Evolutionary conservation across 1,140 invertebrate species (phyloP), one percentile per base, ranked within the genome.

Genomic region (Chelonus insularis): DNA sequence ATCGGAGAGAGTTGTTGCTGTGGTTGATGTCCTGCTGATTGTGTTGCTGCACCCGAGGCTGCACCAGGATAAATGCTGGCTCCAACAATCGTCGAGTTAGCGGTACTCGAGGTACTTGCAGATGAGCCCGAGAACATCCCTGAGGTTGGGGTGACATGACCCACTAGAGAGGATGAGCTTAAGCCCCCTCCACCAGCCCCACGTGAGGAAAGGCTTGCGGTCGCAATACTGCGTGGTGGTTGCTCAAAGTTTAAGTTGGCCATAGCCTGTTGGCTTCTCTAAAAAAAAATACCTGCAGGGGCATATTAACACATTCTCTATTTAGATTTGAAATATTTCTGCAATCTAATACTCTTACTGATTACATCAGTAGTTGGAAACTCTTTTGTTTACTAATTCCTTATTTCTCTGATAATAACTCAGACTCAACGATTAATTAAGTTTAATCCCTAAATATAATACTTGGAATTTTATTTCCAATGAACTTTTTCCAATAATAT

Each of bases 221-320:
- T 88, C 76, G 86, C 86, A 81, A 88, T 86, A 85, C 86, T 89
- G 84, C 87, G 86, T 82, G 87, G 87, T 68, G 88, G 88, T 82
- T 90, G 88, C 81, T 91, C 89, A 81, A 90, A 90, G 84, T 90
- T 91, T 86, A 91, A 84, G 85, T 90, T 90, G 85, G 89, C 89
- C 89, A 91, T 90, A 87, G 84, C 86, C 86, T 81, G 78, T 57
- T 73, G 71, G 65, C 73, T 68, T 60, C 71, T 67, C 64, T 65
- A 66, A 62, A 41, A 71, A 68, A 62, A 71, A 68, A 63, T 71
- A 71, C 66, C 68, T 71, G 68, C 64, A 62, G 50, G 55, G 65
- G 58, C 65, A 65, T 65, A 68, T 64, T 51, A 62, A 72, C n/a
- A 41, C 57, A 70, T 52, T 39, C 16, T 29, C 3, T 51, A 34